These are phyloP conservation scores for Drosophila tropicalis DNA, from an alignment of 1,140 invertebrate genomes.

Conservation along the genomic window DNA sequence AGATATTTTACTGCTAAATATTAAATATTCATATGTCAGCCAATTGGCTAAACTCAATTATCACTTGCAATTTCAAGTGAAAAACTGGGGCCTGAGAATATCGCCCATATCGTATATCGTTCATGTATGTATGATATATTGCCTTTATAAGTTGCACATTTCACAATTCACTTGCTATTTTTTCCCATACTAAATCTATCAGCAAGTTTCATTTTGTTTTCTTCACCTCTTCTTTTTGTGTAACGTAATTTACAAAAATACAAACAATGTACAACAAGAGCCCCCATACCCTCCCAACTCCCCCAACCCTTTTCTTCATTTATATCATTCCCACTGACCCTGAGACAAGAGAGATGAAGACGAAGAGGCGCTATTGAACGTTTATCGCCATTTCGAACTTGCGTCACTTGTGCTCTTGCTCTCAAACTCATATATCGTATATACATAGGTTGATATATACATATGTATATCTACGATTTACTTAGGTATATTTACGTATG, in stretches of 20 bases:
- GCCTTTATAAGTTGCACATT: constrained; percentile 9
- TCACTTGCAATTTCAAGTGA: constrained; percentile 15
- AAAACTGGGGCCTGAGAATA: constrained; percentile 11
- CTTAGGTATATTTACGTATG: constrained; percentile 20
- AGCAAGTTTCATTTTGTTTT: constrained; percentile 16
- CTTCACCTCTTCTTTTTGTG: background rate
- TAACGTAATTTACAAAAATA: constrained; percentile 15
- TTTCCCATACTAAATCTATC: constrained; percentile 20
- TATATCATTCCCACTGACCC: constrained; percentile 8
- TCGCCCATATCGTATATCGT: background rate
- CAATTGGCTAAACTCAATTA: constrained; percentile 29
- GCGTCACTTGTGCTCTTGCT: constrained; percentile 21
- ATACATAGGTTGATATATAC: background rate
- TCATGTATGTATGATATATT: constrained; percentile 8
- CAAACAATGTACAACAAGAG: constrained; percentile 16
- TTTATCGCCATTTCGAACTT: constrained; percentile 15
- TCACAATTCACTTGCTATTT: constrained; percentile 12
- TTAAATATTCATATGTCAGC: background rate
- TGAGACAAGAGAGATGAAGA: constrained; percentile 17
- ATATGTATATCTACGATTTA: constrained; percentile 1
- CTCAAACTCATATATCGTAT: background rate
- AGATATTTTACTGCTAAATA: background rate
- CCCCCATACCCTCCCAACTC: background rate
- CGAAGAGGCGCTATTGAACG: constrained; percentile 7
- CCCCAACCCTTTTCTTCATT: too few species aligned